phyloP scores from a whole-genome alignment of 2,113 vertebrate genomes.

The Vulpes vulpes region DNA sequence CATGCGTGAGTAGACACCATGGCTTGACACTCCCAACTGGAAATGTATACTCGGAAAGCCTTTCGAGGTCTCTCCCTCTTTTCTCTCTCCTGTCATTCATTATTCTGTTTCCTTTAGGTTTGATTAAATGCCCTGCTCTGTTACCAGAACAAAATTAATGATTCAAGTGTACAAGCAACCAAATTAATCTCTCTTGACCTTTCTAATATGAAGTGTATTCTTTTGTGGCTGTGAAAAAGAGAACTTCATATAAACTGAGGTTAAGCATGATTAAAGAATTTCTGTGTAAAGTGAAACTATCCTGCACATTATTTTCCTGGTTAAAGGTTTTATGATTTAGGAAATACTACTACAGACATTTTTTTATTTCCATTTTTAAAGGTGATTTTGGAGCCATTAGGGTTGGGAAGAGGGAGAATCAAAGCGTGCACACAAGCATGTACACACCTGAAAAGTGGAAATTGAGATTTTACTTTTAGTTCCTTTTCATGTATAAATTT shows the following conservation, averaged over 20 bases:
- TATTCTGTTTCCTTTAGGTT: slow-evolving; percentile 64
- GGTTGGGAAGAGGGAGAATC: background rate
- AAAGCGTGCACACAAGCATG: background rate
- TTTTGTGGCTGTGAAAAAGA: slow-evolving; percentile 36
- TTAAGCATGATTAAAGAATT: slow-evolving; percentile 64
- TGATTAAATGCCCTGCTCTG: slow-evolving; percentile 61
- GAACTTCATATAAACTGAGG: slow-evolving; percentile 49
- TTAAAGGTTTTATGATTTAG: background rate
- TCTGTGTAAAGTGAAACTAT: background rate
- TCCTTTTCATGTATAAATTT: slow-evolving; percentile 31
- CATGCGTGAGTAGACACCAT: accelerated
- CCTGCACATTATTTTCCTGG: background rate
- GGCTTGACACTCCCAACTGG: accelerated
- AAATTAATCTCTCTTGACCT: slow-evolving; percentile 76
- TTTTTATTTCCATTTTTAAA: background rate
- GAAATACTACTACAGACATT: background rate
- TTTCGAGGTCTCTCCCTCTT: background rate
- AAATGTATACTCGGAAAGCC: background rate
- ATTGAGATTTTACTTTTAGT: slow-evolving; percentile 67
- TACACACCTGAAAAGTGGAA: slow-evolving; percentile 38
- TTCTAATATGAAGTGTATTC: slow-evolving; percentile 60
- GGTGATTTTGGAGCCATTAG: background rate
- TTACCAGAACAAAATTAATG: slow-evolving; percentile 63
- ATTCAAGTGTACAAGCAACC: slow-evolving; percentile 60
- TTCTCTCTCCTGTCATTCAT: background rate